Evolutionary conservation across 2,888 invertebrate species (phyloP).

Genomic region (Strigamia maritima): DNA sequence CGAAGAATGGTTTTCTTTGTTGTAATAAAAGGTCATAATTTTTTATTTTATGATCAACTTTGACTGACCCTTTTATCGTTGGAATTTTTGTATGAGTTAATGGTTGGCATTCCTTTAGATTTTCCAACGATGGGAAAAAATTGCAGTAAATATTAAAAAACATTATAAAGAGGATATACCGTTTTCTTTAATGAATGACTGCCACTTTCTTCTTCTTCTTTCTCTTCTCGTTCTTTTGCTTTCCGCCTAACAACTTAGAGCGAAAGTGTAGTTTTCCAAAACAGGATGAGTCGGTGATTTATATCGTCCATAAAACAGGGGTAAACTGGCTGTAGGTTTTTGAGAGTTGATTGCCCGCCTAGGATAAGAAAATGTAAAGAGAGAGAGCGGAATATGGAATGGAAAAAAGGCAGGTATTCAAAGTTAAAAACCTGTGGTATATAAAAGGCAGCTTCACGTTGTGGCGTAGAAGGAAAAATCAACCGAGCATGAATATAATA

Average conservation of each 20-base stretch:
- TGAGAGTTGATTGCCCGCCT: conserved; percentile 7
- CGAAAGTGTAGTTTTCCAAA: conserved; percentile 15
- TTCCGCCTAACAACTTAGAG: not conserved
- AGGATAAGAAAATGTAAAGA: not conserved
- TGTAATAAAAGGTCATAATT: not conserved
- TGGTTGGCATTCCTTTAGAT: conserved; percentile 1
- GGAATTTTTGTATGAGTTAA: conserved; percentile 1
- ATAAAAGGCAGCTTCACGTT: not conserved
- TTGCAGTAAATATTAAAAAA: conserved; percentile 4
- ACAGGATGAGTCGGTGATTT: conserved; percentile 15
- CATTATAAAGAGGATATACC: not conserved
- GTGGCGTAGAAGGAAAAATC: not conserved
- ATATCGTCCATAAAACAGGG: conserved; percentile 15
- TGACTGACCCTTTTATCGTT: not conserved
- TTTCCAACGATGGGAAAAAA: not conserved
- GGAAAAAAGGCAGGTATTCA: not conserved
- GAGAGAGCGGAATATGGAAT: not conserved
- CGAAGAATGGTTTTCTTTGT: not conserved
- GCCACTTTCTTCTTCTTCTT: conserved; percentile 7
- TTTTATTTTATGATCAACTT: not conserved
- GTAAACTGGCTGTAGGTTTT: conserved; percentile 15
- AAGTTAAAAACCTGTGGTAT: conserved; percentile 10
- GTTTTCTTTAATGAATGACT: conserved; percentile 10
- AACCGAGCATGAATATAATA: conserved; percentile 15
- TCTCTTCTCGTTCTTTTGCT: not conserved